Evolutionary conservation across 2,888 invertebrate species (phyloP).

Genomic region (Apamea epomidion): DNA sequence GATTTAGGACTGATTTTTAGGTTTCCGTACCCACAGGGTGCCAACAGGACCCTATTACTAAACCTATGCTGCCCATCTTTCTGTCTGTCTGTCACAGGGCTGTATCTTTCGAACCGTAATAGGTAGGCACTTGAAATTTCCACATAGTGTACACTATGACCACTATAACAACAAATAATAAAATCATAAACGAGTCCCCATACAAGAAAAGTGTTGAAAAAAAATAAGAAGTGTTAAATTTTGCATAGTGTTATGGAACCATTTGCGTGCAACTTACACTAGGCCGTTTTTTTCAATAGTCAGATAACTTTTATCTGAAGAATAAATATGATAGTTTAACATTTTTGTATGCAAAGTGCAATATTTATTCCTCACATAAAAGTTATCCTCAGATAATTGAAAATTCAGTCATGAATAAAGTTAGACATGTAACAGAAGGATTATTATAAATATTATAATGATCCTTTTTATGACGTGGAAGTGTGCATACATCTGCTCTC

Average conservation of each 20-base stretch:
- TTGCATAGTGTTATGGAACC: no score
- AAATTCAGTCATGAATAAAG: background rate
- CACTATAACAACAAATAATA: background rate
- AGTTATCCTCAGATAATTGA: background rate
- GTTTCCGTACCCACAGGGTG: background rate
- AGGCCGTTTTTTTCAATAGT: background rate
- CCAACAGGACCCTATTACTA: background rate
- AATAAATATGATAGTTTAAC: background rate
- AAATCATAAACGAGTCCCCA: background rate
- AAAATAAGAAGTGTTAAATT: no score
- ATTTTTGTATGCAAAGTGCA: background rate
- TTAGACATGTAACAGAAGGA: background rate
- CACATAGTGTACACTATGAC: background rate
- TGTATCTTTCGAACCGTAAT: background rate
- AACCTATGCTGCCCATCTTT: background rate
- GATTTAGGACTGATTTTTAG: background rate
- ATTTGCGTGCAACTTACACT: no score
- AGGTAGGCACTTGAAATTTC: background rate
- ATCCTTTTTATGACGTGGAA: background rate
- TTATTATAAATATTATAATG: background rate
- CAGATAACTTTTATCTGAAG: background rate
- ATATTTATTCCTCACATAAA: background rate
- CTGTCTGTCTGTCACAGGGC: background rate
- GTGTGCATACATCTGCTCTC: background rate
- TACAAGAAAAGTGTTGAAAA: no score